phyloP scores from a whole-genome alignment of 2,797 vertebrate genomes.

The Darevskia mixta region DNA sequence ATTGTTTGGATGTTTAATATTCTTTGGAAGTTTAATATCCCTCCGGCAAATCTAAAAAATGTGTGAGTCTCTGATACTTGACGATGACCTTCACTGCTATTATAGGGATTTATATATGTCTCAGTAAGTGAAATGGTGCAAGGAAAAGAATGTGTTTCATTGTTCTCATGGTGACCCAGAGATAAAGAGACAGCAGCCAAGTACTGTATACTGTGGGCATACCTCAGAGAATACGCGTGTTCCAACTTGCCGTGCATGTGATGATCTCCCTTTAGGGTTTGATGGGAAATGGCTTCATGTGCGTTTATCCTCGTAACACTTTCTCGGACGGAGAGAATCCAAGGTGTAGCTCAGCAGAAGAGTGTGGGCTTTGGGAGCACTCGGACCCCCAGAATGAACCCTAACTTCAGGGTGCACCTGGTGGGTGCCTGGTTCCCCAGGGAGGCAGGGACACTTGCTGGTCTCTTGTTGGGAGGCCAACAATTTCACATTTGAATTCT shows the following conservation, averaged over 20 bases:
- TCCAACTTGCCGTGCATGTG: background rate
- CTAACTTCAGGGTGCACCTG: no score
- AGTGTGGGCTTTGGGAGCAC: background rate
- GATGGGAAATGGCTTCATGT: background rate
- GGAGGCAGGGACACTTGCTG: no score
- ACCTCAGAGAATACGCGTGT: background rate
- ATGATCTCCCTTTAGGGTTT: background rate
- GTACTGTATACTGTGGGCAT: background rate
- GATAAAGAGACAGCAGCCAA: slow-evolving; percentile 11
- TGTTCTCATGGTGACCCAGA: slow-evolving; percentile 3
- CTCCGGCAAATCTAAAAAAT: slow-evolving; percentile 67
- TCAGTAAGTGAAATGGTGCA: slow-evolving; percentile 60
- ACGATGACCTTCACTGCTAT: slow-evolving; percentile 70
- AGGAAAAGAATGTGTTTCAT: slow-evolving; percentile 44
- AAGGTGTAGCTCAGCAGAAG: background rate
- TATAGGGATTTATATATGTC: slow-evolving; percentile 64
- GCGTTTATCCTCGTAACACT: background rate
- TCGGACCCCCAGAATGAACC: no score
- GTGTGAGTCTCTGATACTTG: slow-evolving; percentile 71
- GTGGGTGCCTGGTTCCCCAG: no score
- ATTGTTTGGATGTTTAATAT: slow-evolving; percentile 75
- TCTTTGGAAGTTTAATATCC: slow-evolving; percentile 65
- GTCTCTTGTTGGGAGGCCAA: no score
- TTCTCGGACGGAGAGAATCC: background rate
- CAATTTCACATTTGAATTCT: no score